Conservation (phyloP, 2,113 vertebrate species). For the Rhabdornis inornatus region DNA sequence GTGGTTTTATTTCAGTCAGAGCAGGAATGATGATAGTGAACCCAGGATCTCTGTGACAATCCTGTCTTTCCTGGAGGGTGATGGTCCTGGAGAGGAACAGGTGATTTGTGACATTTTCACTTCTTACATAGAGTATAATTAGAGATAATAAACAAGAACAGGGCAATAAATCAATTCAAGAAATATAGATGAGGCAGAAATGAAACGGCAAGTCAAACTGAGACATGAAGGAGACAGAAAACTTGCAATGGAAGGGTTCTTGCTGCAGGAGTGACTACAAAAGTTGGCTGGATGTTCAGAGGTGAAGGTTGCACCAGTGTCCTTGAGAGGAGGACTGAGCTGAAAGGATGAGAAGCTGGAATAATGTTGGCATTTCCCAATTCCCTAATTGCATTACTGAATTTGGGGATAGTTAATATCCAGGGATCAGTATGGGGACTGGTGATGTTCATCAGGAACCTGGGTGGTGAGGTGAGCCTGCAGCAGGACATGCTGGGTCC, state of each 20-base stretch:
- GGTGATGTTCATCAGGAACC: not conserved
- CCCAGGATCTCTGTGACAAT: not conserved
- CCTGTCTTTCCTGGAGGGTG: not conserved
- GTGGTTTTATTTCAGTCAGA: not conserved
- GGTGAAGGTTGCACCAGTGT: not conserved
- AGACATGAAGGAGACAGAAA: not conserved
- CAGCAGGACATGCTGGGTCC: not conserved
- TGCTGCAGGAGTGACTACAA: not conserved
- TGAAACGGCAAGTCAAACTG: not conserved
- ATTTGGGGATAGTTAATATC: not conserved
- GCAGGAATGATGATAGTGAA: not conserved
- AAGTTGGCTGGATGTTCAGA: not conserved
- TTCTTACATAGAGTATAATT: not conserved
- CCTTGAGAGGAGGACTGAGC: not conserved
- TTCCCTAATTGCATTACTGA: not conserved
- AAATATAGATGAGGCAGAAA: not conserved
- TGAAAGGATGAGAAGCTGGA: not conserved
- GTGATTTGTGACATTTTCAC: not conserved
- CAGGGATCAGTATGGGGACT: not conserved
- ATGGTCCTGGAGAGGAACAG: not conserved
- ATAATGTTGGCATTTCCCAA: not conserved
- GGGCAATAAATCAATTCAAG: not conserved
- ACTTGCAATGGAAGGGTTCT: not conserved
- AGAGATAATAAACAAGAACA: not conserved
- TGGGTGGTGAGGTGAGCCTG: not conserved